Percentiles rank a stretch among this genome's conserved stretches.
Conservation (phyloP, 2,113 vertebrate genomes). For the Montifringilla adamsi region DNA sequence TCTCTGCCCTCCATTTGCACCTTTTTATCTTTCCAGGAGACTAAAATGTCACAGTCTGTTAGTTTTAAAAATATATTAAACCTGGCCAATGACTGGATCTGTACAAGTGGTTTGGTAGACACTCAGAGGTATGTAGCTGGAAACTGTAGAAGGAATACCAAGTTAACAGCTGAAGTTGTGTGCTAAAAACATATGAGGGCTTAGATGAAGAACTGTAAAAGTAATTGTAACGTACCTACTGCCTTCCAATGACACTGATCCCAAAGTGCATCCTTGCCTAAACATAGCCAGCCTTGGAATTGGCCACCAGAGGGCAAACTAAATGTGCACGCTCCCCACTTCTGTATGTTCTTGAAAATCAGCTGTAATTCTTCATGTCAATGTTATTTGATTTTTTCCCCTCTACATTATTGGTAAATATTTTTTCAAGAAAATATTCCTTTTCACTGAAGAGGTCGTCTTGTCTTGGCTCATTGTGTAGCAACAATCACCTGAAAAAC, state of each 20-base stretch:
- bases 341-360: background rate
- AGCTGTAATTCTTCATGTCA: background rate
- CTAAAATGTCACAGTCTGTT: background rate
- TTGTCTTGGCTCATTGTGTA: background rate
- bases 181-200: background rate
- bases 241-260: background rate
- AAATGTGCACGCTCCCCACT: background rate
- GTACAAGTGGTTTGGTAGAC: background rate
- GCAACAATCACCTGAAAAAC: background rate
- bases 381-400: background rate
- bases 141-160: background rate
- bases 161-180: background rate
- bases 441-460: rapidly evolving
- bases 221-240: background rate
- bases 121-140: background rate
- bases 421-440: background rate
- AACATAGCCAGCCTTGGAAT: rapidly evolving
- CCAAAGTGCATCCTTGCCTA: background rate
- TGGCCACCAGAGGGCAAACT: slow-evolving; percentile 34
- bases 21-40: background rate
- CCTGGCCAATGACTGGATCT: background rate
- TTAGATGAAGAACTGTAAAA: background rate
- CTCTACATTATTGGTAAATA: background rate
- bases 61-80: background rate
- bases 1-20: background rate